Base-by-base conservation (phyloP, 2,113 vertebrate genomes). In the Orycteropus afer region DNA sequence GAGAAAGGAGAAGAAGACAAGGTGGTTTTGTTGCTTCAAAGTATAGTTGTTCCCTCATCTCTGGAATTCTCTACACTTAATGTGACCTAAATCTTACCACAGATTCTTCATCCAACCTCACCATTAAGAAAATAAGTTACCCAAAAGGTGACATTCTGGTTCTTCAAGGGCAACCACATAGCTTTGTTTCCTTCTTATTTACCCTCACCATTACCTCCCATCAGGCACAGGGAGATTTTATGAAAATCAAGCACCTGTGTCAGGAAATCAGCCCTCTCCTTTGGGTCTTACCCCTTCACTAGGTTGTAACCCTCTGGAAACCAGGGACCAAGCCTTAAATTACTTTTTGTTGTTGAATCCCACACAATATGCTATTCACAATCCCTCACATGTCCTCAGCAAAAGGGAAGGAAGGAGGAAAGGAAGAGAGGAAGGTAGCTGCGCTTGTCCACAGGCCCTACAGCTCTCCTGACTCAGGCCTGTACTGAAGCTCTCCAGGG, bases 401-500 rank as follows among this genome's bases (percentile, higher is more conserved):
- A 11, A 42, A 61, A 74, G 23, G 40, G 49, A 25, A 1, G 18
- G 5, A 7, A 34, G 40, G 1, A 40, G 47, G 15, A 67, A 63
- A 67, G 57, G 49, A 57, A 51, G 86, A 27, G 18, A 90, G 25
- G 49, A 22, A 45, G 57, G 22, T 2, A 2, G 53, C 59, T 65
- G 69, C 59, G n/a, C n/a, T 65, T 45, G 18, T 65, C n/a, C 34
- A 12, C 67, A 49, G 69, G n/a, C 34, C n/a, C 69, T 23, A 71
- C 22, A 4, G 87, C 23, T 27, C 32, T 42, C 69, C 59, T 45
- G 27, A 47, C 22, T 20, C n/a, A 6, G n/a, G 53, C 42, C 76
- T 61, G 22, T 27, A 25, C 18, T 8, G 29, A 12, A 0, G 0
- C 12, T 2, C n/a, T 2, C 55, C 13, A 45, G 13, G 51, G 13